Conservation (phyloP, 1,140 invertebrate genomes). For the Dendrolimus punctatus region DNA sequence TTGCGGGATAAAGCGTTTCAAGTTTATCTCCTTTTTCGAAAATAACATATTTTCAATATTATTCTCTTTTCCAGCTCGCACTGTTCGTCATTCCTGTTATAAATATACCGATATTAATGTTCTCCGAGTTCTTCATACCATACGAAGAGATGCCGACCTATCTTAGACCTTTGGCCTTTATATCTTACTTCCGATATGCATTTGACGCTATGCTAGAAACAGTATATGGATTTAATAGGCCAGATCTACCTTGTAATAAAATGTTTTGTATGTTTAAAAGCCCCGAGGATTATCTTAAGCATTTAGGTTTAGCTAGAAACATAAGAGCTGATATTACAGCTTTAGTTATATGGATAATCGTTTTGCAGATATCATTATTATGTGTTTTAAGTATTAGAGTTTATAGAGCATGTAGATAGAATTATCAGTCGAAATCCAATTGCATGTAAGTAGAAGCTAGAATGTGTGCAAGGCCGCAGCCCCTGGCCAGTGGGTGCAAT, state of each 20-base stretch:
- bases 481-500: no score
- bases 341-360: conserved; percentile 76
- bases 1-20: no score
- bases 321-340: conserved; percentile 83
- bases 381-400: conserved; percentile 48
- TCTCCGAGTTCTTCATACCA: conserved; percentile 89
- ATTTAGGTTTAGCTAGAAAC: conserved; percentile 67
- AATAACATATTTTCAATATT: conserved; percentile 1
- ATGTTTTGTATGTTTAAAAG: conserved; percentile 63
- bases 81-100: conserved; percentile 86
- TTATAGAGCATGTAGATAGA: conserved; percentile 50
- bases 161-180: conserved; percentile 78
- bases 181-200: conserved; percentile 87
- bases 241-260: conserved; percentile 70
- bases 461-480: no score
- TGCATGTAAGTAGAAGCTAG: not conserved
- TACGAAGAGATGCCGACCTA: conserved; percentile 82
- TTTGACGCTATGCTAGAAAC: conserved; percentile 85
- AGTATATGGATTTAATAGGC: conserved; percentile 80
- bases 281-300: conserved; percentile 60
- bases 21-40: no score
- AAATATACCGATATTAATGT: conserved; percentile 88
- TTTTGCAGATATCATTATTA: conserved; percentile 51
- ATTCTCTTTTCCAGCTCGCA: conserved; percentile 75
- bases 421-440: not conserved